Evolutionary conservation across 2,797 vertebrate genomes (phyloP).

Genomic region (Heteromormyrus szaboi): DNA sequence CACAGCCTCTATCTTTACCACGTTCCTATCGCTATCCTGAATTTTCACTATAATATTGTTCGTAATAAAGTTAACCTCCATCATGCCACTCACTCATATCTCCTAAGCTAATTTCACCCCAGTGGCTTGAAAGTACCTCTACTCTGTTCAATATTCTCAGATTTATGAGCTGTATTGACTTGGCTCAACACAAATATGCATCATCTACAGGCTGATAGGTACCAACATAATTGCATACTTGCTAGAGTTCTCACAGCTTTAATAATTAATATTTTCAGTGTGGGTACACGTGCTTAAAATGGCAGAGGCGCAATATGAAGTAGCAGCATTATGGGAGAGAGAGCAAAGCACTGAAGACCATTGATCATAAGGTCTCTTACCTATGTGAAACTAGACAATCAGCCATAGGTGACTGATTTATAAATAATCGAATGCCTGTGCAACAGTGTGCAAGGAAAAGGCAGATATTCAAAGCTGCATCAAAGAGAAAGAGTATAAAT

Average conservation of each 20-base stretch:
- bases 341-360: background rate
- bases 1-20: background rate
- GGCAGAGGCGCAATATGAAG: background rate
- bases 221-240: background rate
- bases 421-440: background rate
- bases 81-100: background rate
- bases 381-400: background rate
- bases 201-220: background rate
- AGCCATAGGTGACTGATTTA: background rate
- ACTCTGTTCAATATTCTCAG: background rate
- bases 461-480: background rate
- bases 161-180: background rate
- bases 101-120: background rate
- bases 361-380: background rate
- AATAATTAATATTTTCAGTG: background rate
- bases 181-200: background rate
- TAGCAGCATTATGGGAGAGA: background rate
- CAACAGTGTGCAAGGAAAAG: background rate
- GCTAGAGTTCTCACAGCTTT: background rate
- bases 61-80: background rate
- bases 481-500: background rate
- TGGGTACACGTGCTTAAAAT: background rate
- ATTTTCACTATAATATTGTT: background rate
- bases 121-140: background rate
- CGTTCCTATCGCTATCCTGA: background rate